Evolutionary conservation across 2,113 vertebrate species (phyloP), one percentile per base, ranked within the genome.

Genomic region (Anolis carolinensis): DNA sequence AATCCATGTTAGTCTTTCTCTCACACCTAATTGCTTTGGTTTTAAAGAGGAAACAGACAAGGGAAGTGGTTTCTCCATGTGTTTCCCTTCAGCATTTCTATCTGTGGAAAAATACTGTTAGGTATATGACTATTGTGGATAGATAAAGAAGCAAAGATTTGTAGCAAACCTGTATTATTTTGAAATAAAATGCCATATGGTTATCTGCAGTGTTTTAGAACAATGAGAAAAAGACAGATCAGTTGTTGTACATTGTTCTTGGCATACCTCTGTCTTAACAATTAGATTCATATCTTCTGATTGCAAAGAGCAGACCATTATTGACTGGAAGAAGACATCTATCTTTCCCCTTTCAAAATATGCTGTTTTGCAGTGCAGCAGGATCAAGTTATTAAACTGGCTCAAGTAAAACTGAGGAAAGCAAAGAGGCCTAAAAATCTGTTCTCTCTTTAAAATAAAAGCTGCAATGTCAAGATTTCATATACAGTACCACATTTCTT

Each of bases 41-140:
- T 63, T 83, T 48, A 73, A 23, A 65, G n/a, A 81, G n/a, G 39
- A 80, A 50, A 34, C 76, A 78, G 74, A 71, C 52, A 65, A 79
- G 25, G 55, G 23, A 80, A 74, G 74, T 81, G 48, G n/a, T n/a
- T 74, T 50, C 71, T 75, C 21, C 23, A 48, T 84, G 55, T 39
- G 59, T 84, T 75, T 84, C 59, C 52, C 55, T 84, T 84, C 55
- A n/a, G 9, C 34, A 62, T 4, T 73, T 83, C 36, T 73, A 27
- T 71, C 72, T 36, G 36, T 59, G 34, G 39, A 84, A 82, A 71
- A 48, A 20, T 39, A 74, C 25, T 84, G 9, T 63, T 63, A 83
- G 71, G 71, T 32, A 25, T 39, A 48, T 39, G 3, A 48, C 44
- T 11, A 84, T 48, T 44, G 32, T 32, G 9, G 30, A 25, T 32